phyloP scores from a whole-genome alignment of 37 sponge, comb jelly and placozoan species.

The Eunapius fragilis region DNA sequence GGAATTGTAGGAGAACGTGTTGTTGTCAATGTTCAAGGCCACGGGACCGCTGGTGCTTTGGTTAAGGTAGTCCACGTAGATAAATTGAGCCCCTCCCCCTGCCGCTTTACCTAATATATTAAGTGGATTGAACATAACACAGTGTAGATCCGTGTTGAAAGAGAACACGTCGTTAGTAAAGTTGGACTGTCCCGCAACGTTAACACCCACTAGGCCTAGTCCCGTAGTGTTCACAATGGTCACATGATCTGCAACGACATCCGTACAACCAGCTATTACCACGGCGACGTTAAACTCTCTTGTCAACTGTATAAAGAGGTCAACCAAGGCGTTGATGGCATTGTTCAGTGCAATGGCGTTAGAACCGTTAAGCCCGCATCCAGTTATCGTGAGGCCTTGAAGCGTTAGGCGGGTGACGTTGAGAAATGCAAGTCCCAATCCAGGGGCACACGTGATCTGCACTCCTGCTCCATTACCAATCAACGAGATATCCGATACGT shows the following conservation, averaged over 20 bases:
- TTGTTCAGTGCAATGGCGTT: background rate
- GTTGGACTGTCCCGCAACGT: slow-evolving; percentile 23
- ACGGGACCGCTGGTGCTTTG: background rate
- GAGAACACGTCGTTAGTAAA: slow-evolving; percentile 1
- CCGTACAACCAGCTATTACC: background rate
- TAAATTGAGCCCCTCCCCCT: slow-evolving; percentile 47
- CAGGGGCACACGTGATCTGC: slow-evolving; percentile 32
- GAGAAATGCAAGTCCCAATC: slow-evolving; percentile 31
- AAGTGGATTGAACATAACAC: too few species aligned
- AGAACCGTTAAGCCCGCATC: slow-evolving; percentile 31
- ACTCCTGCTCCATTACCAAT: slow-evolving; percentile 9
- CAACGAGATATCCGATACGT: slow-evolving; percentile 7
- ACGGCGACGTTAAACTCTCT: background rate
- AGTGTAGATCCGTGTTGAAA: background rate
- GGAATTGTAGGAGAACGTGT: slow-evolving; percentile 30
- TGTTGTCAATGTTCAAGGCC: slow-evolving; percentile 8
- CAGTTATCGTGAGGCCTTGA: slow-evolving; percentile 8
- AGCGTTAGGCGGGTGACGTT: slow-evolving; percentile 10
- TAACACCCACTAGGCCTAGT: slow-evolving; percentile 45
- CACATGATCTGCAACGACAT: slow-evolving; percentile 15
- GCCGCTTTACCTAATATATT: background rate
- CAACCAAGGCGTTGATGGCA: background rate
- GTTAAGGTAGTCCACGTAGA: slow-evolving; percentile 24
- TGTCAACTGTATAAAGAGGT: background rate
- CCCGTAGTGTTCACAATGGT: slow-evolving; percentile 21